A percentile compares a stretch with the other conserved stretches of the same genome.
Conservation (phyloP, 2,888 invertebrate genomes). For the Pristionchus fissidentatus region DNA sequence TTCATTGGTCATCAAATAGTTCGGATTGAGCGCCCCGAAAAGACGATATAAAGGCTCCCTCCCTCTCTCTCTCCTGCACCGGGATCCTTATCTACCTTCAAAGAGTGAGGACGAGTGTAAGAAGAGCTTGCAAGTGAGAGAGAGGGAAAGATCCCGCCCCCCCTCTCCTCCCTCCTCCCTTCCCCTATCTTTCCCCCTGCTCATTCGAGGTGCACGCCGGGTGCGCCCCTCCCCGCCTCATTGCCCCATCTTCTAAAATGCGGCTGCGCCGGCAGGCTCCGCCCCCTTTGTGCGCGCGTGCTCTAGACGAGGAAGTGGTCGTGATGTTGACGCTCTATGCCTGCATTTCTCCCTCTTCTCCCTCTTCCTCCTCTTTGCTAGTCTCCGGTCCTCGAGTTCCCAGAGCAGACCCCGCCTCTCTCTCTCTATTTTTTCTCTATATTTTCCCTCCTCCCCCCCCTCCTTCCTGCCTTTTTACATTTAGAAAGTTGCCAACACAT, state of each 20-base stretch:
- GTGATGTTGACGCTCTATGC: slow-evolving; percentile 21
- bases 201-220: background rate
- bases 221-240: background rate
- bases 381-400: slow-evolving; percentile 25
- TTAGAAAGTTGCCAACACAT: slow-evolving; percentile 20
- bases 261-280: too few species aligned
- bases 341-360: background rate
- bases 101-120: slow-evolving; percentile 15
- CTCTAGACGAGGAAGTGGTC: slow-evolving; percentile 31
- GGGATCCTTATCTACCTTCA: slow-evolving; percentile 39
- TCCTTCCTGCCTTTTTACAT: slow-evolving; percentile 33
- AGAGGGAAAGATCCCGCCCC: background rate
- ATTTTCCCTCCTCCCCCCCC: slow-evolving; percentile 13
- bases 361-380: background rate
- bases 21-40: slow-evolving; percentile 6
- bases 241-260: slow-evolving; percentile 24
- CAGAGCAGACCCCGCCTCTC: background rate
- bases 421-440: too few species aligned
- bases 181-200: background rate
- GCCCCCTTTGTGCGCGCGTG: background rate
- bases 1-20: slow-evolving; percentile 1
- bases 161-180: background rate
- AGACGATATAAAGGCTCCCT: background rate
- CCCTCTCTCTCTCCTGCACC: background rate
- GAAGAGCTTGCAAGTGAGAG: background rate